Conservation (phyloP, 2,888 invertebrate species). For the Morpho deidamia region DNA sequence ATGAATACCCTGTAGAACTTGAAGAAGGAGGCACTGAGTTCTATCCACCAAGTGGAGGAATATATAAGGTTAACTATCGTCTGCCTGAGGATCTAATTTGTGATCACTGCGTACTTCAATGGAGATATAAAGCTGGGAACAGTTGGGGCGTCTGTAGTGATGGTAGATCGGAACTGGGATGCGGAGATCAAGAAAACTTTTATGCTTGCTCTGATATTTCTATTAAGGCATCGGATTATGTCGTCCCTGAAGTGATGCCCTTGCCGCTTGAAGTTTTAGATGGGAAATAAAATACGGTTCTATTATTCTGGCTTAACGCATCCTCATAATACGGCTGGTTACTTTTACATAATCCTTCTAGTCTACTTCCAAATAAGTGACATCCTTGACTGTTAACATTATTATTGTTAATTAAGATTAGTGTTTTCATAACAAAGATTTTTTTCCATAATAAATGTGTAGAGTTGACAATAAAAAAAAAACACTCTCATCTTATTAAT, state of each 20-base stretch:
- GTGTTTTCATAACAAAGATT: too few species aligned
- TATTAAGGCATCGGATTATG: constrained; percentile 65
- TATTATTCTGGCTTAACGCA: too few species aligned
- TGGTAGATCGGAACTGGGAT: constrained; percentile 86
- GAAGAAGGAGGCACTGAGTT: constrained; percentile 77
- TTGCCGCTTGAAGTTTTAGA: background rate
- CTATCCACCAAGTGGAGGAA: constrained; percentile 83
- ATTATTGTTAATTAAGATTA: too few species aligned
- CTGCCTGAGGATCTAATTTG: constrained; percentile 82
- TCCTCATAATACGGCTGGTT: too few species aligned
- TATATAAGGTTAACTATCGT: constrained; percentile 82
- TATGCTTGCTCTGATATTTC: constrained; percentile 88
- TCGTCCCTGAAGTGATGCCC: constrained; percentile 1
- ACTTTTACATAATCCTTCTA: too few species aligned
- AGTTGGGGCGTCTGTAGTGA: constrained; percentile 87
- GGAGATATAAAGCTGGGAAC: constrained; percentile 91
- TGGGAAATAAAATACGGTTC: too few species aligned
- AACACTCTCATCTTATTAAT: too few species aligned
- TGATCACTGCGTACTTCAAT: constrained; percentile 89
- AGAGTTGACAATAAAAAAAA: too few species aligned
- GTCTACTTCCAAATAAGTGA: too few species aligned
- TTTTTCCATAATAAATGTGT: too few species aligned
- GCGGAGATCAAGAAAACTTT: constrained; percentile 92
- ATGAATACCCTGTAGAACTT: constrained; percentile 80
- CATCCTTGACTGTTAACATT: too few species aligned